Evolutionary conservation across 2,797 vertebrate genomes (phyloP).

Genomic region (Gadopsis marmoratus): DNA sequence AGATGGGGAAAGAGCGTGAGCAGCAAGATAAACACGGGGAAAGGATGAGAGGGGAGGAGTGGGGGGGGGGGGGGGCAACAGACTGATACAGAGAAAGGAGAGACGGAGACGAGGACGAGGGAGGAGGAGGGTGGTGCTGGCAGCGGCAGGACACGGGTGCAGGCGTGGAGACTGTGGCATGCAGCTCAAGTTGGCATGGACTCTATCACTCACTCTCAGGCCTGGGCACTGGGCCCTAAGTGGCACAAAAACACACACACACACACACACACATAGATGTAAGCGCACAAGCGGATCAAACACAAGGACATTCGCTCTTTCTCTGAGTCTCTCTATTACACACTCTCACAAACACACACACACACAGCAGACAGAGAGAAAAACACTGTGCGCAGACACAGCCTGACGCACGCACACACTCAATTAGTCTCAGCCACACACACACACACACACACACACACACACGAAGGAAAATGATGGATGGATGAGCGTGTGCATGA

Average conservation of each 20-base stretch:
- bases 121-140: conserved; percentile 53
- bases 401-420: conserved; percentile 66
- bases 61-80: conserved; percentile 33
- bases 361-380: conserved; percentile 53
- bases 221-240: conserved; percentile 78
- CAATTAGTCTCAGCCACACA: conserved; percentile 67
- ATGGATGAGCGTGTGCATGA: conserved; percentile 61
- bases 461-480: conserved; percentile 48
- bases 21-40: conserved; percentile 58
- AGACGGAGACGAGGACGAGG: conserved; percentile 29
- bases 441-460: conserved; percentile 11
- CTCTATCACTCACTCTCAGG: conserved; percentile 83
- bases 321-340: conserved; percentile 59
- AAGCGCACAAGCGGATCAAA: conserved; percentile 71
- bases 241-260: conserved; percentile 50
- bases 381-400: conserved; percentile 69
- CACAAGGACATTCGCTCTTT: conserved; percentile 70
- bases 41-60: conserved; percentile 42
- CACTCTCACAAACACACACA: conserved; percentile 45
- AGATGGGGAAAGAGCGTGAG: conserved; percentile 44
- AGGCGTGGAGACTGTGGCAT: conserved; percentile 75
- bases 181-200: conserved; percentile 78
- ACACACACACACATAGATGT: conserved; percentile 29
- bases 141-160: conserved; percentile 73
- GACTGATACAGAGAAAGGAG: conserved; percentile 54